Evolutionary conservation across 2,797 vertebrate species (phyloP).

Genomic region (Cheirogaleus major): DNA sequence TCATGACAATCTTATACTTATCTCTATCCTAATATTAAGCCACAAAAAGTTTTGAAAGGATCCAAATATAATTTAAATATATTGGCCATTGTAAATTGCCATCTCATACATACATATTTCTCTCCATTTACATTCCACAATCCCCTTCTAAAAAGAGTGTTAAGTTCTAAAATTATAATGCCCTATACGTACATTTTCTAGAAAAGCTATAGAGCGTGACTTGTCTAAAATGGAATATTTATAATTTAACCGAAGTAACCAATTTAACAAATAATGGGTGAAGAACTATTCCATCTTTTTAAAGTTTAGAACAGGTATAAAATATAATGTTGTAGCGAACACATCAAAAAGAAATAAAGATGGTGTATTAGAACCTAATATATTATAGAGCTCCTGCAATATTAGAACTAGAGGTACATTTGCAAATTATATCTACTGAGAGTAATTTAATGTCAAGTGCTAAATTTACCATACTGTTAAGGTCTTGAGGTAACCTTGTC

Average conservation of each 20-base stretch:
- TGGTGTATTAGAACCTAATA: background rate
- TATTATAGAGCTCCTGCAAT: background rate
- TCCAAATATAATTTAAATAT: background rate
- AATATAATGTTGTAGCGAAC: background rate
- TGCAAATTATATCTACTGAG: slow-evolving; percentile 10
- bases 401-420: background rate
- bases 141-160: background rate
- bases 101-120: background rate
- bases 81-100: background rate
- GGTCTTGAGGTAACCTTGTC: slow-evolving; percentile 52
- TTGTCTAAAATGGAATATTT: background rate
- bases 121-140: background rate
- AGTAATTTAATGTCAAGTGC: slow-evolving; percentile 39
- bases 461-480: background rate
- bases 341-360: background rate
- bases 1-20: background rate
- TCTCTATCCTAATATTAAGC: background rate
- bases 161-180: background rate
- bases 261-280: background rate
- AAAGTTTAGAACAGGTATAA: background rate
- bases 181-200: background rate
- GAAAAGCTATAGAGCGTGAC: background rate
- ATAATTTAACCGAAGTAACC: background rate
- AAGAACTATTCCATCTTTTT: background rate
- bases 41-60: background rate